Base-by-base conservation (phyloP, 2,113 vertebrate species). In the Myrmecobius fasciatus region DNA sequence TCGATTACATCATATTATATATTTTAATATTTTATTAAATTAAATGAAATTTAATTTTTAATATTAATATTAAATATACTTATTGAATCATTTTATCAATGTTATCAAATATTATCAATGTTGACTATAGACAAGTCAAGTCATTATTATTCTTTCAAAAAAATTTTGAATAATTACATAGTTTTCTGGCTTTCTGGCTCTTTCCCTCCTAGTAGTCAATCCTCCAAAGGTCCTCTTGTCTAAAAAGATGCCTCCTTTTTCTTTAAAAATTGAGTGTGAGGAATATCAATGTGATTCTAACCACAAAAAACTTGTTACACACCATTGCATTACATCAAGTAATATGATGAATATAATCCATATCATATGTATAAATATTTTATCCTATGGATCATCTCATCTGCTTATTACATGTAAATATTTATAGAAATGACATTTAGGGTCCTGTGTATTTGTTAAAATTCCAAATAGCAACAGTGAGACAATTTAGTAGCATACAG, bases 201-300 rank as follows among this genome's bases (percentile, higher is more conserved):
- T 53, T 2, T 5, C 51, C 46, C 20, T 91, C 92, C 91, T 52
- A 95, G 20, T 25, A 60, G 31, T 3, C 54, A 53, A 91, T 22
- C 52, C 8, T 22, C 90, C 52, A 36, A 92, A 24, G 93, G 83
- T 92, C 12, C 25, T 67, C 49, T 60, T 96, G 49, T 60, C 6
- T 46, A 47, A 89, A 94, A 90, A 31, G 14, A 53, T 88, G 4
- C 8, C 36, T 94, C 52, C 91, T 94, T 91, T 95, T 83, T 31
- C n/a, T 93, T 95, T 91, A 53, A 52, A 96, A 92, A 92, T 49
- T 52, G 52, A 75, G 17, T 48, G 5, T 1, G 91, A n/a, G 28
- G 67, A n/a, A 43, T 83, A 83, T 43, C 52, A 53, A 56, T 47
- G 36, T 90, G 92, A 20, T 67, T 89, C 47, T 53, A 53, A 92